Conservation (phyloP, 53 echinoderm and acorn worm genomes). For the Echinarachnius parma region DNA sequence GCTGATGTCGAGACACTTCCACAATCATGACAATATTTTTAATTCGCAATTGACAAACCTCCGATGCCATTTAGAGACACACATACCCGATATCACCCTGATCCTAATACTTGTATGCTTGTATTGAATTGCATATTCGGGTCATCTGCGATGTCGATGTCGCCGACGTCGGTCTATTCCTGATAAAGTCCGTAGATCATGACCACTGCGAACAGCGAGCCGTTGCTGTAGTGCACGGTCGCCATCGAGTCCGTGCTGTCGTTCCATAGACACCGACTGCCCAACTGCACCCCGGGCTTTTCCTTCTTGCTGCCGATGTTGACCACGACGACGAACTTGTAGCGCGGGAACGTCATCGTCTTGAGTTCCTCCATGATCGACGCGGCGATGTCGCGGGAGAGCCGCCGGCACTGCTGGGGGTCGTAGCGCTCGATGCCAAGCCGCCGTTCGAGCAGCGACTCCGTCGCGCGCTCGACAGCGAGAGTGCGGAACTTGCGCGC, state of each 20-base stretch:
- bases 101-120: too few species aligned
- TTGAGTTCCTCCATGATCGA: slow-evolving; percentile 67
- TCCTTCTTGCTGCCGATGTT: slow-evolving; percentile 78
- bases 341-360: slow-evolving; percentile 54
- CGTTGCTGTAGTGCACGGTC: slow-evolving; percentile 67
- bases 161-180: slow-evolving; percentile 59
- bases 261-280: slow-evolving; percentile 87
- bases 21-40: too few species aligned
- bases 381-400: slow-evolving; percentile 64
- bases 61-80: too few species aligned
- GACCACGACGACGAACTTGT: slow-evolving; percentile 76
- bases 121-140: too few species aligned
- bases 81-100: too few species aligned
- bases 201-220: slow-evolving; percentile 72
- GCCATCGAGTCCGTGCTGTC: slow-evolving; percentile 67
- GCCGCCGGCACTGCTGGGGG: slow-evolving; percentile 58
- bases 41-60: too few species aligned
- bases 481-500: slow-evolving; percentile 54
- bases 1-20: too few species aligned
- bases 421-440: slow-evolving; percentile 60
- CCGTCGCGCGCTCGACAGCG: slow-evolving; percentile 49
- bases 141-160: too few species aligned
- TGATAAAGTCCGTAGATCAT: slow-evolving; percentile 81
- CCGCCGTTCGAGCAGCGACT: slow-evolving; percentile 41
- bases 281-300: slow-evolving; percentile 71